Conservation (phyloP, 2,797 vertebrate species). For the Anguilla obscura region DNA sequence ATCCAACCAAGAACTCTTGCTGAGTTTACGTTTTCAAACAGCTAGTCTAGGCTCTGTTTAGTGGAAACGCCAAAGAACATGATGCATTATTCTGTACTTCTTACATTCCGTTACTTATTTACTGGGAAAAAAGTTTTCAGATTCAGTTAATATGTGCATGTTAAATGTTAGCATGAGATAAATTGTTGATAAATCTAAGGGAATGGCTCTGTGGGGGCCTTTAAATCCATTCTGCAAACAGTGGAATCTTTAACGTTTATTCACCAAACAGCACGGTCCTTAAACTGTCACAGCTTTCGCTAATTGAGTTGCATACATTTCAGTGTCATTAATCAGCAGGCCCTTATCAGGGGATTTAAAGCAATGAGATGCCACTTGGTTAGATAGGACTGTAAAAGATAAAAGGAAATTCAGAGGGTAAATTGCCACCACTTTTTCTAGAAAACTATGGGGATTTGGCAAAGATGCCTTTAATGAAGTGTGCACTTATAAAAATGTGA, state of each 20-base stretch:
- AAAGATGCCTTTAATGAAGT: not conserved
- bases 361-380: not conserved
- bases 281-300: not conserved
- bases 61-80: too few relatives aligned
- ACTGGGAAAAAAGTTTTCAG: not conserved
- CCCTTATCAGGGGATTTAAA: not conserved
- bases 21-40: not conserved
- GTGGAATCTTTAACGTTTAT: not conserved
- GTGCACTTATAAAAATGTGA: not conserved
- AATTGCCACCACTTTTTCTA: not conserved
- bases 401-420: not conserved
- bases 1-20: not conserved
- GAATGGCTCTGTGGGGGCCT: not conserved
- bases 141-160: not conserved
- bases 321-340: constrained; percentile 15
- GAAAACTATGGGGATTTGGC: not conserved
- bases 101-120: not conserved
- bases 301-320: not conserved
- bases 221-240: constrained; percentile 3
- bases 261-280: constrained; percentile 11
- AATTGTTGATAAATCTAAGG: not conserved
- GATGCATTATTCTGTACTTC: not conserved
- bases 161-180: constrained; percentile 6
- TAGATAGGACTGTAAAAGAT: not conserved
- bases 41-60: not conserved